Evolutionary conservation across 2,888 invertebrate species (phyloP), one percentile per base, ranked within the genome.

Genomic region (Conus canariensis): DNA sequence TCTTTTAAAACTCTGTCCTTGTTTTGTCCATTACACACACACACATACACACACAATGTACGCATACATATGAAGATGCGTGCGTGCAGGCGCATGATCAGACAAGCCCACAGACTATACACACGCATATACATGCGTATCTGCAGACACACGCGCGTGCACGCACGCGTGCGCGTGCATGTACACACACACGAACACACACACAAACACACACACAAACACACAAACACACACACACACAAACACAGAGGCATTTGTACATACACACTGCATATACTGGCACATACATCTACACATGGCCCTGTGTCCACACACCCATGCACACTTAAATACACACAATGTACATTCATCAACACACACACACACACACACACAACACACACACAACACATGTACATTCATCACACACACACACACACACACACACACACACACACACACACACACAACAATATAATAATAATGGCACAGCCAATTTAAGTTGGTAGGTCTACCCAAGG

Each of bases 71-170:
- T 30, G 19, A 45, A 30, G 30, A 30, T 30, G 19, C 30, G 19
- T 30, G 25, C 30, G 19, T 30, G 12, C 70, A 30, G 12, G 30
- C 0, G 22, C 70, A 22, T 19, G 22, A 14, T 8, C 70, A 64
- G 19, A 70, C 70, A 70, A 14, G 22, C 70, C 7, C 70, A 70
- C 70, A 70, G 19, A 22, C 70, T 58, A 83, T 58, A 83, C 83
- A 83, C 83, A 83, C 56, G 19, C 56, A 83, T 56, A 83, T 56
- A 83, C 83, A 83, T 56, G 56, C 58, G 58, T 56, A 83, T 56
- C 56, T 14, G 56, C 82, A 82, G 12, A 83, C 5, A 56, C 83
- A 83, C 83, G 56, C 83, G 56, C 83, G 56, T 56, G 25, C 83
- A 58, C 83, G 25, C 80, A 80, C 80, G 5, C 80, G 25, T 30